Conservation (phyloP, 64 coral and sea anemone genomes). For the Trachythela sp. region DNA sequence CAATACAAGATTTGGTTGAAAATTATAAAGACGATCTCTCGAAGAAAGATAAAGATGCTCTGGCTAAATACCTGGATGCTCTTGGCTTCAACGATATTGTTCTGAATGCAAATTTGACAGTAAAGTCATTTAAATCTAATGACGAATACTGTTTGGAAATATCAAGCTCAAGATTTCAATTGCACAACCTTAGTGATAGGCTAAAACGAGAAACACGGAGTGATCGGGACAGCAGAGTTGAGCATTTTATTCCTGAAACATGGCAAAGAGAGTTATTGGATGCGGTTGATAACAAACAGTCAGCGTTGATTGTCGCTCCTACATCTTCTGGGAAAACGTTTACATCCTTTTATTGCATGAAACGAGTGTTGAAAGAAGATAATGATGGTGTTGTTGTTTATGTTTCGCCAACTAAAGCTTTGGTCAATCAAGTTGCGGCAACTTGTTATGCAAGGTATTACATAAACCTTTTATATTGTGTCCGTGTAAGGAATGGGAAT, state of each 20-base stretch:
- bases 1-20: neutral
- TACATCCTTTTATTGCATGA: neutral
- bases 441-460: conserved; percentile 45
- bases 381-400: neutral
- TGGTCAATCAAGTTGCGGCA: neutral
- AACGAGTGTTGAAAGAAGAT: neutral
- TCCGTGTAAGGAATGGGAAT: too few species aligned
- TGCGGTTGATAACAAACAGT: neutral
- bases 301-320: neutral
- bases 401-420: neutral
- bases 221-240: conserved; percentile 56
- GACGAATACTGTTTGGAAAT: conserved; percentile 34
- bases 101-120: neutral
- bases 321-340: neutral
- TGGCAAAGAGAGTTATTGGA: neutral
- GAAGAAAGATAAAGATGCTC: conserved; percentile 9
- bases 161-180: conserved; percentile 62
- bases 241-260: conserved; percentile 71
- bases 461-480: too few species aligned
- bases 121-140: neutral
- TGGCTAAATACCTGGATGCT: conserved; percentile 18
- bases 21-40: neutral
- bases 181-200: conserved; percentile 60
- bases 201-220: conserved; percentile 51
- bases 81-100: conserved; percentile 42